Evolutionary conservation across 1,140 invertebrate genomes (phyloP), one percentile per base, ranked within the genome.

Genomic region (Achroia grisella): DNA sequence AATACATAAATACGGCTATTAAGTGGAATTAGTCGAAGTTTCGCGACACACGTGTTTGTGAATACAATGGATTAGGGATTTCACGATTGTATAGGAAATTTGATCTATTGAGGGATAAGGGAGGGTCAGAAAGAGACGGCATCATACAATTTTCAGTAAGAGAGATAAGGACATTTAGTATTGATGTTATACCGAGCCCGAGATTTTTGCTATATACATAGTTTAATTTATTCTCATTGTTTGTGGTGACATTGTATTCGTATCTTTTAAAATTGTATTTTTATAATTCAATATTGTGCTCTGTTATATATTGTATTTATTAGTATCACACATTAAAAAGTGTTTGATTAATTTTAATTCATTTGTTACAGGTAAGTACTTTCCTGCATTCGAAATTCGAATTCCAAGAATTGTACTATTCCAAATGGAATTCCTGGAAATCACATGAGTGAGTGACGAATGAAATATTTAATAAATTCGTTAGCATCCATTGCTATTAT

Each of bases 31-130:
- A 56, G 47, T 35, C 31, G 33, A 55, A 57, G 53, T 60, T 66
- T 47, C 39, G 54, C 56, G 53, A 52, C 56, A 67, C 63, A 63
- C 63, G 63, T 67, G 60, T 54, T 39, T 35, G 30, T 43, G 56
- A 56, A 60, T 46, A 67, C 56, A 67, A 63, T 60, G 49, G 56
- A 44, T 53, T 34, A 44, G 15, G 42, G 36, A 34, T 44, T 54
- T 43, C 33, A 31, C 41, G 33, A 39, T 45, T 46, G 47, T 53
- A 53, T 58, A 56, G 44, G 49, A 65, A 59, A 56, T 60, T 58
- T 54, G 53, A 56, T 56, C 47, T 44, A 56, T 63, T 56, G 47
- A 53, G 51, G 44, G 44, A 53, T 58, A 39, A 41, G 35, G 37
- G 48, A 55, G 32, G 48, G 52, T 45, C 29, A 40, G 45, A 60